Conservation (phyloP, 1,140 invertebrate species). For the Mya arenaria region DNA sequence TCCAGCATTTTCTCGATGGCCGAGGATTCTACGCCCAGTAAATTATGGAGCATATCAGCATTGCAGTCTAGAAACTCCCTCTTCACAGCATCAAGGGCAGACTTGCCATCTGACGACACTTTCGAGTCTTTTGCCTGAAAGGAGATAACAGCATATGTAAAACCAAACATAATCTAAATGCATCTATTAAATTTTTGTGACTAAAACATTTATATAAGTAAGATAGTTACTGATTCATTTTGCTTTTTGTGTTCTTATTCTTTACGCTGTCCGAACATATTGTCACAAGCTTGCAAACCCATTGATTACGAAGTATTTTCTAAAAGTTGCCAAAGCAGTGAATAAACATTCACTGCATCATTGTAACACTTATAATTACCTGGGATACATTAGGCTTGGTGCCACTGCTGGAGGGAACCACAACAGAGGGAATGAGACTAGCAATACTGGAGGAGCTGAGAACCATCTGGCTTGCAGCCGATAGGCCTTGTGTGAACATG, state of each 20-base stretch:
- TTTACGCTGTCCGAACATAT: too few relatives aligned
- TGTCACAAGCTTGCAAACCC: too few relatives aligned
- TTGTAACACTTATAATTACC: neutral
- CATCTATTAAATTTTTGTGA: too few relatives aligned
- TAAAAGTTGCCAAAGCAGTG: too few relatives aligned
- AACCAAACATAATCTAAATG: too few relatives aligned
- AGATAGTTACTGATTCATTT: too few relatives aligned
- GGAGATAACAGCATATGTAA: too few relatives aligned
- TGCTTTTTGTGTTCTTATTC: too few relatives aligned
- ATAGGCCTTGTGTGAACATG: constrained; percentile 38
- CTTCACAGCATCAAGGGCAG: constrained; percentile 1
- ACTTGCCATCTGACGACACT: too few relatives aligned
- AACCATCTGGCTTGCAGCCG: neutral
- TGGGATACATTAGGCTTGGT: neutral
- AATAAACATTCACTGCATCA: neutral
- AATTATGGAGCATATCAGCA: constrained; percentile 91
- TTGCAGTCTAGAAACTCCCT: constrained; percentile 77
- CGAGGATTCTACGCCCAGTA: constrained; percentile 92
- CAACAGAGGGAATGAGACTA: neutral
- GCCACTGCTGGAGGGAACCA: neutral
- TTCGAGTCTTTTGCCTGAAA: too few relatives aligned
- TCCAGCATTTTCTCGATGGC: constrained; percentile 92
- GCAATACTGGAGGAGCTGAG: constrained; percentile 28
- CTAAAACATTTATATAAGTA: too few relatives aligned
- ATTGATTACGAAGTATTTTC: too few relatives aligned